Evolutionary conservation across 2,888 invertebrate genomes (phyloP).

Genomic region (Teinopalpus imperialis): DNA sequence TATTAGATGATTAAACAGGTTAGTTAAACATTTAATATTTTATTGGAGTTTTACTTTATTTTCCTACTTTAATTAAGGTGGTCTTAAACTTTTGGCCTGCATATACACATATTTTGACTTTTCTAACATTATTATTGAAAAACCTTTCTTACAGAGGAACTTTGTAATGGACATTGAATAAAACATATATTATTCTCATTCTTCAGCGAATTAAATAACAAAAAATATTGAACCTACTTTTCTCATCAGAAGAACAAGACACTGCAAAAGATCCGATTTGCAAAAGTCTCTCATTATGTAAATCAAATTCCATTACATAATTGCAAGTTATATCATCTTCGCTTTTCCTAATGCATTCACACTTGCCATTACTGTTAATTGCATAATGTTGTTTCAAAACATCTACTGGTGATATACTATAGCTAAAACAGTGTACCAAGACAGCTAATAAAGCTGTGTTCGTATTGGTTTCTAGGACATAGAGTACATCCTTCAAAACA

Average conservation of each 20-base stretch:
- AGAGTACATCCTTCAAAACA: conserved; percentile 83
- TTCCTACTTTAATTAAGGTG: too few species aligned
- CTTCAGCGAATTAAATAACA: too few species aligned
- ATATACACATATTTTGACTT: too few species aligned
- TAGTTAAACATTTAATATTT: too few species aligned
- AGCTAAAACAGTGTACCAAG: conserved; percentile 67
- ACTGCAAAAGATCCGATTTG: conserved; percentile 88
- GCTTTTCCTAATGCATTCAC: conserved; percentile 42
- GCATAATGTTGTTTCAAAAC: conserved; percentile 55
- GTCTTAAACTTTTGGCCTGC: too few species aligned
- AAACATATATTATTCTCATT: too few species aligned
- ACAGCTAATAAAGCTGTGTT: conserved; percentile 84
- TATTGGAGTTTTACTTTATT: too few species aligned
- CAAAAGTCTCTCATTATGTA: conserved; percentile 84
- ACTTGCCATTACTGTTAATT: conserved; percentile 33
- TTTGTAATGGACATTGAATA: too few species aligned
- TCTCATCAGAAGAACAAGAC: conserved; percentile 75
- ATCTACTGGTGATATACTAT: conserved; percentile 50
- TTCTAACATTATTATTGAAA: too few species aligned
- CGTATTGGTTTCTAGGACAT: conserved; percentile 84
- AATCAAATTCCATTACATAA: conserved; percentile 84
- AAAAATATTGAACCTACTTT: conserved; percentile 56
- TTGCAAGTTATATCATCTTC: conserved; percentile 58
- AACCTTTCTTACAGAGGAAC: too few species aligned
- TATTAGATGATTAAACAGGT: too few species aligned